Evolutionary conservation across 1,140 invertebrate genomes (phyloP).

Genomic region (Drosophila gunungcola): DNA sequence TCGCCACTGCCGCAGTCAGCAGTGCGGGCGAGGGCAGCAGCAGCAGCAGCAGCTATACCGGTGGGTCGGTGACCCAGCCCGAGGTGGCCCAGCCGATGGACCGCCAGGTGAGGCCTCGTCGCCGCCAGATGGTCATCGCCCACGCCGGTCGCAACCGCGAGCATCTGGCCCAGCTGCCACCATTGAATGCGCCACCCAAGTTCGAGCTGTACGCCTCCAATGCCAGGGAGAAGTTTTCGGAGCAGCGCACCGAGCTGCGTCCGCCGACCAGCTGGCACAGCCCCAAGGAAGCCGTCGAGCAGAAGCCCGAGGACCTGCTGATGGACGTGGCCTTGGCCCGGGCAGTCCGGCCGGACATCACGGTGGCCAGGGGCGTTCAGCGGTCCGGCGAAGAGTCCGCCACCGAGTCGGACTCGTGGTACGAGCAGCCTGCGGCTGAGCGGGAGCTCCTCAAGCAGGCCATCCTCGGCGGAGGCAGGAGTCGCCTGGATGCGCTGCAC

Average conservation of each 20-base stretch:
- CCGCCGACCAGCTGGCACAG: not conserved
- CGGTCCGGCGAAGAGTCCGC: not conserved
- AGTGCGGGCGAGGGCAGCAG: not conserved
- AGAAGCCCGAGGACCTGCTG: not conserved
- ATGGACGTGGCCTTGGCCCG: conserved; percentile 32
- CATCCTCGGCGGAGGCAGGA: conserved; percentile 1
- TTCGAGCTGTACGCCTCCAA: not conserved
- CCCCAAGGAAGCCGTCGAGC: not conserved
- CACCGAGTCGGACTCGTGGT: not conserved
- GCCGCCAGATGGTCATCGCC: conserved; percentile 18
- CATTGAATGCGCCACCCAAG: not conserved
- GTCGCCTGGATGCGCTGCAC: conserved; percentile 24
- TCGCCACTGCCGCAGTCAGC: not conserved
- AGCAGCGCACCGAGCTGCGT: conserved; percentile 2
- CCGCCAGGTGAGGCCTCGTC: conserved; percentile 8
- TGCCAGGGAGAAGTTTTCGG: not conserved
- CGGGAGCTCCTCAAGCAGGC: conserved; percentile 11
- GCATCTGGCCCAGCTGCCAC: not conserved
- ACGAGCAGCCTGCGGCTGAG: conserved; percentile 23
- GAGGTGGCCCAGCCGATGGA: not conserved
- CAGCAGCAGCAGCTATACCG: too few species aligned
- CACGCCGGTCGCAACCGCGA: conserved; percentile 3
- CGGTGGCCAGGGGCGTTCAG: not conserved
- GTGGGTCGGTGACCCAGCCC: not conserved
- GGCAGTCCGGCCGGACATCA: not conserved